Evolutionary conservation across 2,113 vertebrate genomes (phyloP).

Genomic region (Eonycteris spelaea): DNA sequence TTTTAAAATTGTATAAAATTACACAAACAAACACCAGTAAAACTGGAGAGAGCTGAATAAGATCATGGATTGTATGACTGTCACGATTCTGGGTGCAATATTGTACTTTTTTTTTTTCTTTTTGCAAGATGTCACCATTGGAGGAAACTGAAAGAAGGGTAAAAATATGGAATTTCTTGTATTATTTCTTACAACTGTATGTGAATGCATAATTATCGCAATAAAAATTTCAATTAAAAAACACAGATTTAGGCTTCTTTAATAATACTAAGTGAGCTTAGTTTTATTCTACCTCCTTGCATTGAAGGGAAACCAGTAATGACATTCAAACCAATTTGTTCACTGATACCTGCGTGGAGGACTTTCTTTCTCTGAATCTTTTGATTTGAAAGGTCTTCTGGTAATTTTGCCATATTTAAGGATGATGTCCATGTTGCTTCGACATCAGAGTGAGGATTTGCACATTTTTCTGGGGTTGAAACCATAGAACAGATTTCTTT

Average conservation of each 20-base stretch:
- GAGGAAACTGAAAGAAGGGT: background rate
- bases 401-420: conserved; percentile 1
- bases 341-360: conserved; percentile 78
- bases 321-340: background rate
- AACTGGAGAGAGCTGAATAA: background rate
- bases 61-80: background rate
- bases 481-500: conserved; percentile 59
- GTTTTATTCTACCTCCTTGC: background rate
- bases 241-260: background rate
- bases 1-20: background rate
- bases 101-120: background rate
- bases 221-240: background rate
- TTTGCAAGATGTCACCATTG: background rate
- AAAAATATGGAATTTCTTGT: background rate
- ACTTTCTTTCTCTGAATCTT: conserved; percentile 70
- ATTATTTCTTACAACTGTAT: background rate
- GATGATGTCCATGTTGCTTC: background rate
- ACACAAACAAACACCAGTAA: background rate
- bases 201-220: background rate
- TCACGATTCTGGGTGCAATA: background rate
- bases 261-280: background rate
- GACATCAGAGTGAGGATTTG: background rate
- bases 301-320: background rate
- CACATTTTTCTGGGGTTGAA: conserved; percentile 55
- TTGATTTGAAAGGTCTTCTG: conserved; percentile 23